Evolutionary conservation across 2,888 invertebrate species (phyloP), one percentile per base, ranked within the genome.

Genomic region (Nymphalis c-album): DNA sequence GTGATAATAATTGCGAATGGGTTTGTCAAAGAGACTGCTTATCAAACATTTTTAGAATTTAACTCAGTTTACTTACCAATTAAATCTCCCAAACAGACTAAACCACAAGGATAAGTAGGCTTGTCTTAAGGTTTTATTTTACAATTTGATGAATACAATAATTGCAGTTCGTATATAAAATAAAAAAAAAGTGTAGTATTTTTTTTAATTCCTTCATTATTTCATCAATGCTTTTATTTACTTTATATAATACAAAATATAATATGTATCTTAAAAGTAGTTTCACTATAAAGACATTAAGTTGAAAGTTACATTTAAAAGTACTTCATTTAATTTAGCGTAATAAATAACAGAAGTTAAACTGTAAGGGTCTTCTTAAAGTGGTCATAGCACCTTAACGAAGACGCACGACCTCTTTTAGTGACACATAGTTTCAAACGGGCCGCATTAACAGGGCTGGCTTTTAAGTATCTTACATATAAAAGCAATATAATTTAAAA

Each of bases 401-500:
- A 70, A 71, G 72, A 74, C 48, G 63, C 72, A 72, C 69, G 63
- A 51, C 57, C 64, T 63, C 58, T 66, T 51, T 63, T 61, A 66
- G 61, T 71, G 71, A 71, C 73, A 71, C 63, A 69, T 72, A 73
- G 62, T 69, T 69, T 68, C 67, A 61, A 73, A 48, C 48, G 46
- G 18, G 48, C 35, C 7, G 40, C 45, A 22, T 7, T 35, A 47
- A 26, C 60, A 60, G 18, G 16, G 64, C 35, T 17, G 46, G 31
- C 53, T 40, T 40, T 47, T 48, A n/a, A 47, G 22, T 8, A 48
- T n/a, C 48, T 48, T n/a, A 48, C 17, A n/a, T 48, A 17, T 48
- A 48, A 48, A n/a, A 7, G 16, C 13, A 47, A 40, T 40, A 40
- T 40, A 40, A 13, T 40, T 40, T 13, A 13, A 40, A 40, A 40